Evolutionary conservation across 2,113 vertebrate species (phyloP), one percentile per base, ranked within the genome.

Genomic region (Melanerpes aurifrons): DNA sequence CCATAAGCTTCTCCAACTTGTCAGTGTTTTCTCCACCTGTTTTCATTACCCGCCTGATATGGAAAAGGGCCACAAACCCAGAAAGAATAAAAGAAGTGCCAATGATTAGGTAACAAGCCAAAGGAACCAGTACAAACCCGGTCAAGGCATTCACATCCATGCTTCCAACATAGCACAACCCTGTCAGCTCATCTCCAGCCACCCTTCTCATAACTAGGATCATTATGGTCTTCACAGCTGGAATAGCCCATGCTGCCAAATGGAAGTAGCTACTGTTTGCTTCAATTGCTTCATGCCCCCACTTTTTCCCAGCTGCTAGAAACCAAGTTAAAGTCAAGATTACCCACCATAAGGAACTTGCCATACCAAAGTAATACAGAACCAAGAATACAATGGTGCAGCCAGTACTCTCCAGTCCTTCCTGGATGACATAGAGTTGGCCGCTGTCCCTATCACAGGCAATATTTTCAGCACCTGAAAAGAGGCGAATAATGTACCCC

Each of bases 191-290:
- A 21, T 99, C 99, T 1, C 99, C 99, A 0, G 99, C 99, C 94
- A 99, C 99, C 87, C 99, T 97, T 87, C 99, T 98, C 99, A 99
- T 99, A 70, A 99, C 98, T 90, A 99, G 96, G 86, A 99, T 99
- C 96, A 99, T 98, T 95, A 99, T 99, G 96, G 99, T 99, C 98
- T 99, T 99, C 61, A 99, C 98, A 0, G 99, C 99, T 0, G 99
- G 99, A 73, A 99, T 98, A 82, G 99, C 99, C 99, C 99, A 99
- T 0, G 99, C 99, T 0, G 98, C 99, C 96, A 99, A 95, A 96
- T 99, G 99, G 90, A 99, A 99, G 97, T 99, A 99, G 98, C 99
- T 99, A 96, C 99, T 99, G 98, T 99, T 98, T 69, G 99, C 99
- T 74, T 99, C 99, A 25, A 99, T 99, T 32, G 99, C 99, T 96